A percentile compares a stretch with the other conserved stretches of the same genome.
These are phyloP conservation scores for Eublepharis macularius DNA, from an alignment of 2,113 vertebrate species.

Conservation along the genomic window DNA sequence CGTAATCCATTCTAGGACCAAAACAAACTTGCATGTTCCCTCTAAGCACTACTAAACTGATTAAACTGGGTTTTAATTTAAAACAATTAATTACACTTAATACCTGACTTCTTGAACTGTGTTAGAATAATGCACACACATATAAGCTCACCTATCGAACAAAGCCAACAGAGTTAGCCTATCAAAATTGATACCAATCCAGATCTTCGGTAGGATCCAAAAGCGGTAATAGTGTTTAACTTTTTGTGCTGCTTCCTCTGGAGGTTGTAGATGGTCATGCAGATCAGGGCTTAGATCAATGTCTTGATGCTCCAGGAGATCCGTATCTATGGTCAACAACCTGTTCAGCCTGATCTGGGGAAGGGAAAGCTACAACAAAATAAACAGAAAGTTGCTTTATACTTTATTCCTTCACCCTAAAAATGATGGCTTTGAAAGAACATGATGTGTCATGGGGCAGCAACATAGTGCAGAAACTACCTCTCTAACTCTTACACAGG, in stretches of 20 bases:
- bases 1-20: fast-evolving
- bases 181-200: constrained; percentile 97
- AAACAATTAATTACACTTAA: neutral
- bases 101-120: neutral
- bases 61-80: neutral
- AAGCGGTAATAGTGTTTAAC: constrained; percentile 95
- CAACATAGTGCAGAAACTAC: neutral
- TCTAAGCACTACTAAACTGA: neutral
- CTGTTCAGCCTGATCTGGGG: constrained; percentile 96
- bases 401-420: neutral
- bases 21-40: neutral
- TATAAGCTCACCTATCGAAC: constrained; percentile 89
- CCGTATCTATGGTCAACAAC: constrained; percentile 93
- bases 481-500: neutral
- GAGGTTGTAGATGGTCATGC: constrained; percentile 86
- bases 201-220: constrained; percentile 94
- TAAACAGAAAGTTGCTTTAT: constrained; percentile 45
- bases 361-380: constrained; percentile 83
- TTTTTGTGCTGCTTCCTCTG: constrained; percentile 85
- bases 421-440: neutral
- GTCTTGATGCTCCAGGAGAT: constrained; percentile 94
- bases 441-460: neutral
- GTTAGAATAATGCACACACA: neutral
- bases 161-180: constrained; percentile 95
- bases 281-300: constrained; percentile 94